These are phyloP conservation scores for Rallus limicola DNA, from an alignment of 2,113 vertebrate species.

Conservation along the genomic window DNA sequence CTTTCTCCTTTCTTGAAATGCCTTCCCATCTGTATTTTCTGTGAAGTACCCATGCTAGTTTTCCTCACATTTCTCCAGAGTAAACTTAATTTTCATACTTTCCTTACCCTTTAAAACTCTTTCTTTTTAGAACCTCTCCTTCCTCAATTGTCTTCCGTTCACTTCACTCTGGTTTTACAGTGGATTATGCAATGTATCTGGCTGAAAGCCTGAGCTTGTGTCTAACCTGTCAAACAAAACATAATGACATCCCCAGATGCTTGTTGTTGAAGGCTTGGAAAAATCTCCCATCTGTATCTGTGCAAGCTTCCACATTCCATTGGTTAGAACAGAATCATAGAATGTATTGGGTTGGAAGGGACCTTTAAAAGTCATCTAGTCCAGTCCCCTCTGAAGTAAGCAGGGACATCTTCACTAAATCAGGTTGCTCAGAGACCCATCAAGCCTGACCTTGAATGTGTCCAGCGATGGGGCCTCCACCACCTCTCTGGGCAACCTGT, in stretches of 20 bases:
- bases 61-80: fast-evolving
- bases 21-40: background rate
- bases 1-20: background rate
- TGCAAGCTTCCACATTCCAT: background rate
- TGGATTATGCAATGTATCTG: background rate
- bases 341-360: too few relatives aligned
- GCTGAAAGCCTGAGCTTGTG: background rate
- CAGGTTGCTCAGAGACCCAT: too few relatives aligned
- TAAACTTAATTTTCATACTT: background rate
- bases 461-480: too few relatives aligned
- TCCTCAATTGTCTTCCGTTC: background rate
- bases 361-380: too few relatives aligned
- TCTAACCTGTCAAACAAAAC: background rate
- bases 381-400: too few relatives aligned
- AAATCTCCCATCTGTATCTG: background rate
- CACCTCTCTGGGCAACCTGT: too few relatives aligned
- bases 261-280: background rate
- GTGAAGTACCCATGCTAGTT: background rate
- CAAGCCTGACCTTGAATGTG: too few relatives aligned
- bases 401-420: too few relatives aligned
- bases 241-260: background rate
- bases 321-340: background rate
- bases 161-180: background rate
- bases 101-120: background rate
- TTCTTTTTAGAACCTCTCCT: background rate